Evolutionary conservation across 2,113 vertebrate genomes (phyloP).

Genomic region (Mirza zaza): DNA sequence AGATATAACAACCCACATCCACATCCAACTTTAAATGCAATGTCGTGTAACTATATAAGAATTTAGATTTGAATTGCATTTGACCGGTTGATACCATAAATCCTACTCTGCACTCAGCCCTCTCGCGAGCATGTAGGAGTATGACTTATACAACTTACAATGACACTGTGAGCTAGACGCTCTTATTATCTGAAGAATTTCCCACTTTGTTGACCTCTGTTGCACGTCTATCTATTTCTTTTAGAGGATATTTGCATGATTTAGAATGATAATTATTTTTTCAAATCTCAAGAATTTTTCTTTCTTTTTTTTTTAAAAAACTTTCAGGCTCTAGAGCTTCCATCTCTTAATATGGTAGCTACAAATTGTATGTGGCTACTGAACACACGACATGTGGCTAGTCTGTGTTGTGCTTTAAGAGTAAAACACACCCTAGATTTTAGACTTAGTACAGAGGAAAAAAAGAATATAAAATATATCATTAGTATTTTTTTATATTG

Average conservation of each 20-base stretch:
- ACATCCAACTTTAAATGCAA: background rate
- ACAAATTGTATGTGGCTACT: fast-evolving
- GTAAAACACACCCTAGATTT: background rate
- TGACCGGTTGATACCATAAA: background rate
- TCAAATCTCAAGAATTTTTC: background rate
- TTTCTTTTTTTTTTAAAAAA: background rate
- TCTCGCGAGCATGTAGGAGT: fast-evolving
- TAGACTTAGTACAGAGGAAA: background rate
- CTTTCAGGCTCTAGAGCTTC: background rate
- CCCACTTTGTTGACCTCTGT: background rate
- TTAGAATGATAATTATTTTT: background rate
- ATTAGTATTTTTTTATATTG: background rate
- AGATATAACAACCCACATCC: fast-evolving
- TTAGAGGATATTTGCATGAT: background rate
- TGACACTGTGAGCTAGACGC: background rate
- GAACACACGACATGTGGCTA: background rate
- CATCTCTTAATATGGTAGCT: background rate
- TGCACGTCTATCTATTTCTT: background rate
- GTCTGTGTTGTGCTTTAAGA: background rate
- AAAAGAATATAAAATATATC: background rate
- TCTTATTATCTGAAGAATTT: background rate
- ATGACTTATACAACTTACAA: background rate
- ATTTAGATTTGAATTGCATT: background rate
- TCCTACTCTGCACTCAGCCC: fast-evolving
- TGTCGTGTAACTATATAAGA: background rate